Conservation (phyloP, 2,888 invertebrate species). For the Hemaris fuciformis region DNA sequence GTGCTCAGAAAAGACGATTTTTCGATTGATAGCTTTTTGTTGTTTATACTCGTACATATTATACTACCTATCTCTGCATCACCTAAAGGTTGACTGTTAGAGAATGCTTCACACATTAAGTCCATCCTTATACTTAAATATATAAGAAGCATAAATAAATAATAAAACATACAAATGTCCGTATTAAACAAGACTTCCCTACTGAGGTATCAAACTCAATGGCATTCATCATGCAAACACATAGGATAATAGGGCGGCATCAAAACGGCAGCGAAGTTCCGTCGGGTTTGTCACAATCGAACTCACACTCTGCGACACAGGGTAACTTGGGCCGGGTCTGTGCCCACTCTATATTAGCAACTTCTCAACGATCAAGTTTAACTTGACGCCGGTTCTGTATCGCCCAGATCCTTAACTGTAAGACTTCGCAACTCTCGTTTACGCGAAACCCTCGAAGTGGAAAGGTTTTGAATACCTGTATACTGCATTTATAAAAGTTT, state of each 20-base stretch:
- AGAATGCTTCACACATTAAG: no score
- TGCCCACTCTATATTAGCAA: slow-evolving; percentile 36
- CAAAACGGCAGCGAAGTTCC: slow-evolving; percentile 24
- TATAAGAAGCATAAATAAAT: no score
- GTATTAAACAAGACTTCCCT: no score
- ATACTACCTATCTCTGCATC: no score
- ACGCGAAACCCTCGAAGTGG: slow-evolving; percentile 24
- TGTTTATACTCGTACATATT: no score
- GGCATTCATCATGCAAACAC: background rate
- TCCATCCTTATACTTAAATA: no score
- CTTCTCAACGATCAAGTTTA: slow-evolving; percentile 26
- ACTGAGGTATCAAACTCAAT: no score
- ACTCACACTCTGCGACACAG: slow-evolving; percentile 36
- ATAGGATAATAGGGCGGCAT: background rate
- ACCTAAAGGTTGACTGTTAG: no score
- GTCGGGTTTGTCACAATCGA: slow-evolving; percentile 39
- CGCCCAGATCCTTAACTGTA: slow-evolving; percentile 16
- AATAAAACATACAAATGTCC: no score
- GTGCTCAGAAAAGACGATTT: no score
- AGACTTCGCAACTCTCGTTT: slow-evolving; percentile 23
- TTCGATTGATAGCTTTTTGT: no score
- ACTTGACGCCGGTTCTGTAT: slow-evolving; percentile 10
- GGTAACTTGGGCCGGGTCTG: slow-evolving; percentile 29
- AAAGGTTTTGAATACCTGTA: background rate
- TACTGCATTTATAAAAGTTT: background rate